Conservation (phyloP, 2,888 invertebrate species). For the Athetis lepigone region DNA sequence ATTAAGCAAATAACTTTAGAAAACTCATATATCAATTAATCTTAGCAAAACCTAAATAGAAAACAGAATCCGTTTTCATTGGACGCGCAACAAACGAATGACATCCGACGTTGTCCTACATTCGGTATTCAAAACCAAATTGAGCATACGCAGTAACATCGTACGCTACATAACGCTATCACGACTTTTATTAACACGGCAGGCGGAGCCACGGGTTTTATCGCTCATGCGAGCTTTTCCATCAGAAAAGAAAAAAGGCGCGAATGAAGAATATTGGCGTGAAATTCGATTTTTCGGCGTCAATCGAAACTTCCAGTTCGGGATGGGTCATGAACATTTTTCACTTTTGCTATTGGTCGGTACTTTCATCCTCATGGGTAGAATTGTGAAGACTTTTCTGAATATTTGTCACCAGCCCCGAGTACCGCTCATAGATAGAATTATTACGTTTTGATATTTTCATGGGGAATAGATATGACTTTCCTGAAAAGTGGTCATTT, state of each 20-base stretch:
- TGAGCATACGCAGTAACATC: slow-evolving; percentile 19
- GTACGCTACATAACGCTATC: slow-evolving; percentile 9
- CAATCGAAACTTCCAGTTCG: slow-evolving; percentile 26
- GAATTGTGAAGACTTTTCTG: slow-evolving; percentile 11
- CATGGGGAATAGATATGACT: too few species aligned
- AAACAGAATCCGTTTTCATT: background rate
- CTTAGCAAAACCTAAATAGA: background rate
- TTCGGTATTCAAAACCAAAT: slow-evolving; percentile 36
- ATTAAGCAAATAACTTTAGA: too few species aligned
- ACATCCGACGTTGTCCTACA: background rate
- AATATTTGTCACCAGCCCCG: too few species aligned
- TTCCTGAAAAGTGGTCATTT: too few species aligned
- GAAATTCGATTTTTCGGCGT: slow-evolving; percentile 45
- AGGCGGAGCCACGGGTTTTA: slow-evolving; percentile 18
- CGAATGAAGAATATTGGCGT: slow-evolving; percentile 40
- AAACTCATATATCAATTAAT: too few species aligned
- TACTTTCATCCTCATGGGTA: background rate
- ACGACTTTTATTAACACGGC: slow-evolving; percentile 31
- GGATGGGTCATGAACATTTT: slow-evolving; percentile 19
- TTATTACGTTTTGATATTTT: too few species aligned
- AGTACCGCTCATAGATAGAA: too few species aligned
- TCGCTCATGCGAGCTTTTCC: slow-evolving; percentile 29
- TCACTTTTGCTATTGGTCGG: slow-evolving; percentile 14
- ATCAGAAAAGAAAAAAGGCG: slow-evolving; percentile 11
- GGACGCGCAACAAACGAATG: background rate